Conservation (phyloP, 92 coral and sea anemone species). For the Pocillopora meandrina region DNA sequence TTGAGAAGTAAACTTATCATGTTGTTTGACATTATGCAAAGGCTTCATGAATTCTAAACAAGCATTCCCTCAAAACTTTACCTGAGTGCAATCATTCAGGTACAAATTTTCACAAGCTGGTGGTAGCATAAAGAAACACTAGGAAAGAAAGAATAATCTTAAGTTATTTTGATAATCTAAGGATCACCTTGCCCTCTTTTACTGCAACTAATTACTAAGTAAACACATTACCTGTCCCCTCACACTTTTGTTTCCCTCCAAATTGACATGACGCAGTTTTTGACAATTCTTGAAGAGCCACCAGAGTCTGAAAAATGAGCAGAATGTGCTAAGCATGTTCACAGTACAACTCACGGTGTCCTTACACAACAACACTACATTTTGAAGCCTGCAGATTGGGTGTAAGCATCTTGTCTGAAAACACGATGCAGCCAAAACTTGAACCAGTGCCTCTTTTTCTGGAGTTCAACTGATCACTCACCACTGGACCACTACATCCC, state of each 20-base stretch:
- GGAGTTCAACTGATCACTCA: no score
- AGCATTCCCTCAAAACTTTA: slow-evolving; percentile 13
- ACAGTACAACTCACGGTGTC: not conserved
- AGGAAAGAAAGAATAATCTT: not conserved
- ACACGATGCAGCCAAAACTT: no score
- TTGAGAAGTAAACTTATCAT: not conserved
- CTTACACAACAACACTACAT: not conserved
- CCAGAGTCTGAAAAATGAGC: slow-evolving; percentile 74
- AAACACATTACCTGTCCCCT: slow-evolving; percentile 77
- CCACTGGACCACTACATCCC: no score
- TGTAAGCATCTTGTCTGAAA: no score
- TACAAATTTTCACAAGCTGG: slow-evolving; percentile 69
- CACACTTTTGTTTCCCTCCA: slow-evolving; percentile 77
- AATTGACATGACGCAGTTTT: slow-evolving; percentile 68
- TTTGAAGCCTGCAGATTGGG: no score
- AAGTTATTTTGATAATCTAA: not conserved
- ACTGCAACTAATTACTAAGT: not conserved
- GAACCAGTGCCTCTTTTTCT: no score
- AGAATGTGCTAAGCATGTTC: not conserved
- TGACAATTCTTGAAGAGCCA: slow-evolving; percentile 93
- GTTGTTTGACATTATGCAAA: not conserved
- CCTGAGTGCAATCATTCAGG: slow-evolving; percentile 79
- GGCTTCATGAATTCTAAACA: not conserved
- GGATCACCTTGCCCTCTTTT: not conserved
- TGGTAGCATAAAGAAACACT: slow-evolving; percentile 97